A percentile compares a stretch with the other conserved stretches of the same genome.
phyloP scores from a whole-genome alignment of 2,797 vertebrate species.

The Onychomys arenicola region DNA sequence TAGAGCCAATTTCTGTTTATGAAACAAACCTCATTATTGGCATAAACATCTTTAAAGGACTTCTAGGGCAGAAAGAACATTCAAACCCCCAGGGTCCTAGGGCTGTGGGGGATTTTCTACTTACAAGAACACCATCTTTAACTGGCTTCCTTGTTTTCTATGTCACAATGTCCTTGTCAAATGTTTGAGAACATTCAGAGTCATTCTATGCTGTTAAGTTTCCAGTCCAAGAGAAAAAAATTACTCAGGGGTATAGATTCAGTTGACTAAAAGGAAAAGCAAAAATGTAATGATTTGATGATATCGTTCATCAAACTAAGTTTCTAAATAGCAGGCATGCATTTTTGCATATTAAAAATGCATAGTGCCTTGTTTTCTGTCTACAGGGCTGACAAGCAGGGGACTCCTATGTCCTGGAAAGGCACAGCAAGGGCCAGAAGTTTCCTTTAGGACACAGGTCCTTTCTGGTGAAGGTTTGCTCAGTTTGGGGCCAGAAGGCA shows the following conservation, averaged over 20 bases:
- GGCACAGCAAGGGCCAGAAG: background rate
- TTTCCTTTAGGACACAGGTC: slow-evolving; percentile 1
- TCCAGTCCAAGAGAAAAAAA: slow-evolving; percentile 42
- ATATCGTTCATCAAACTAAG: background rate
- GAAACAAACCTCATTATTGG: background rate
- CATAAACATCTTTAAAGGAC: slow-evolving; percentile 29
- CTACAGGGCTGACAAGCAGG: background rate
- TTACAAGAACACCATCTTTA: background rate
- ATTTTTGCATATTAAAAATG: background rate
- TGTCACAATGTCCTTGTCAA: background rate
- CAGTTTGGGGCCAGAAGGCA: background rate
- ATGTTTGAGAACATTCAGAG: slow-evolving; percentile 22
- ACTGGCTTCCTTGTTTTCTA: slow-evolving; percentile 28
- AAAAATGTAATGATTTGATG: background rate
- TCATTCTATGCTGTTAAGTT: background rate
- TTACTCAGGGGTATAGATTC: background rate
- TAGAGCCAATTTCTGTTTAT: background rate
- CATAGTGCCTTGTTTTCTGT: background rate
- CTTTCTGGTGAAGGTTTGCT: background rate
- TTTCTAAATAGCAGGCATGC: background rate
- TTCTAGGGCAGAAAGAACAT: background rate
- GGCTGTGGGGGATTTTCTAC: background rate
- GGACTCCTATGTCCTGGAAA: background rate
- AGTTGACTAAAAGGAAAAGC: background rate
- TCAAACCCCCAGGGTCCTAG: background rate